Conservation (phyloP, 2,797 vertebrate species). For the Gallinago stenura region DNA sequence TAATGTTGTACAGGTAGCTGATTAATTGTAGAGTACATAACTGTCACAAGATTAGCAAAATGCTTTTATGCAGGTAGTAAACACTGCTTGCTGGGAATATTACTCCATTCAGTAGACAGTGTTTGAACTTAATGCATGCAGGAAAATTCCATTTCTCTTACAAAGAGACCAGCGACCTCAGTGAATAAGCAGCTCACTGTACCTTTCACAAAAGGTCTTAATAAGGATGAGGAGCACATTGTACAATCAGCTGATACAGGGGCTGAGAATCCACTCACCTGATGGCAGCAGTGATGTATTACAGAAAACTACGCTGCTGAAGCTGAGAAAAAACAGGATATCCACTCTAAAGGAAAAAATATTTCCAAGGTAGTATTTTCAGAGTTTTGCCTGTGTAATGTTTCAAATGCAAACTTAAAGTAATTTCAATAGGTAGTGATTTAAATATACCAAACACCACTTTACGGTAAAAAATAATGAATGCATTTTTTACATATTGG, state of each 20-base stretch:
- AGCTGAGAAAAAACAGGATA: neutral
- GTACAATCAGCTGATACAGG: neutral
- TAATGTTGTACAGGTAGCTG: neutral
- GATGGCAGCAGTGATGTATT: neutral
- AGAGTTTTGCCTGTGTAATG: neutral
- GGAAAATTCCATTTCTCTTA: conserved; percentile 10
- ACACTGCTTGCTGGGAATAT: neutral
- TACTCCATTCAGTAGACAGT: neutral
- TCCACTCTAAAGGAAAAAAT: neutral
- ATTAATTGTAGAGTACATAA: neutral
- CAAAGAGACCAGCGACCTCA: neutral
- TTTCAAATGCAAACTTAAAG: neutral
- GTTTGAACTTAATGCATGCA: neutral
- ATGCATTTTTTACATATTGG: neutral
- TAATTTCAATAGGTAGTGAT: neutral
- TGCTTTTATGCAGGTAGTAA: neutral
- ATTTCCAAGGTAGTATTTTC: neutral
- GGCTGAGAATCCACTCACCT: neutral
- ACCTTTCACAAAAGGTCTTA: neutral
- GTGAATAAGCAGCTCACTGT: neutral
- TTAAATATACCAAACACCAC: neutral
- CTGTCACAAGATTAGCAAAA: neutral
- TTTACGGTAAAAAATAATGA: neutral
- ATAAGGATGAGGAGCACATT: neutral
- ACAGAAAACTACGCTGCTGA: neutral